Evolutionary conservation across 2,888 invertebrate genomes (phyloP), one percentile per base, ranked within the genome.

Genomic region (Mythimna vitellina): DNA sequence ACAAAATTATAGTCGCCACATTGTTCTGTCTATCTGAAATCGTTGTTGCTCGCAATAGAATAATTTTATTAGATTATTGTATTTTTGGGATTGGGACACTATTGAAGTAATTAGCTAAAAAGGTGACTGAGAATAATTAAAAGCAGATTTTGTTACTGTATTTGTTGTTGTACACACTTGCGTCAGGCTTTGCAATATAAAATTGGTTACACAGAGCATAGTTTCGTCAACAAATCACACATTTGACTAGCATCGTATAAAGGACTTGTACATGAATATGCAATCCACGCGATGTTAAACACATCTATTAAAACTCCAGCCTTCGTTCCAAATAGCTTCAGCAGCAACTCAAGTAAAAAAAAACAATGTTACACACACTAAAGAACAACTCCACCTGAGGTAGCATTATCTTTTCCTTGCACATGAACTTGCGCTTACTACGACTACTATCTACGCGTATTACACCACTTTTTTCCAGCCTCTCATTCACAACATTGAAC

Each of bases 21-120:
- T 93, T 92, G 92, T 91, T 76, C 87, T 91, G 92, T 92, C 91
- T 87, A 65, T 83, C 80, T 69, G 67, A 68, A 76, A 84, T 75
- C 63, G 73, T 73, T 32, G 57, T 49, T 57, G 32, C 57, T 56
- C 20, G 70, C 62, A 67, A 68, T 62, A 69, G 74, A 49, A 25
- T 67, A 73, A 68, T 82, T 79, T 82, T 79, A 72, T 71, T 73
- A 46, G 68, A 78, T 78, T 67, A 65, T 54, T 69, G 58, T 58
- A 38, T 71, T 56, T 77, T 51, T 17, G 17, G 35, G 56, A 54
- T 76, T 72, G 20, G 49, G 71, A 58, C 73, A 76, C 64, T 66
- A 32, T 67, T 63, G 42, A 42, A 49, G 68, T 81, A 78, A 78
- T 82, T 73, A 70, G 22, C 67, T 53, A 35, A 0, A 66, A 70